Conservation (phyloP, 2,888 invertebrate genomes). For the Lydus trimaculatus region DNA sequence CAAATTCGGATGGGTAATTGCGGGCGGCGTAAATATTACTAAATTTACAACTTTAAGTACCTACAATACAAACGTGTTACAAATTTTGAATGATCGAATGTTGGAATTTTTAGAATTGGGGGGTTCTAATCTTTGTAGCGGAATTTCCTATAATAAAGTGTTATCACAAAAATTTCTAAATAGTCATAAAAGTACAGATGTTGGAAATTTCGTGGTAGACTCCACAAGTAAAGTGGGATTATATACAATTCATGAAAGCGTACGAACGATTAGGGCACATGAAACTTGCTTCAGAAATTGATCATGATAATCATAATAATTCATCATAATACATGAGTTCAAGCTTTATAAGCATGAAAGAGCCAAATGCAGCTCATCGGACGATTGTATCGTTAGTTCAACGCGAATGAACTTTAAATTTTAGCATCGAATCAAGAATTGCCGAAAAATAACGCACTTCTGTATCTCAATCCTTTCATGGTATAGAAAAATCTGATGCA, state of each 20-base stretch:
- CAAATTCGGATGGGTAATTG: conserved; percentile 21
- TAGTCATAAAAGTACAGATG: not conserved
- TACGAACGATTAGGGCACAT: conserved; percentile 11
- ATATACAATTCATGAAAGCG: not conserved
- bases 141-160: not conserved
- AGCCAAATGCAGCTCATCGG: too few species aligned
- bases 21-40: conserved; percentile 5
- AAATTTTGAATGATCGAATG: conserved; percentile 4
- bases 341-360: too few species aligned
- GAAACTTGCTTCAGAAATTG: too few species aligned
- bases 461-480: too few species aligned
- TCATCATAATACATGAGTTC: too few species aligned
- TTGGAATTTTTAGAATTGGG: conserved; percentile 24
- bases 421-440: too few species aligned
- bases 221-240: not conserved
- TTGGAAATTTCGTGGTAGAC: not conserved
- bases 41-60: not conserved
- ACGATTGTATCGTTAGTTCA: too few species aligned
- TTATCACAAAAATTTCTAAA: not conserved
- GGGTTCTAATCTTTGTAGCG: not conserved
- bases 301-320: too few species aligned
- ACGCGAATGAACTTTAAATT: too few species aligned
- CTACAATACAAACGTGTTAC: not conserved
- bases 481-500: too few species aligned
- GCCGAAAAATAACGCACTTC: too few species aligned